Base-by-base conservation (phyloP, 2,888 invertebrate genomes). In the Shargacucullia verbasci region DNA sequence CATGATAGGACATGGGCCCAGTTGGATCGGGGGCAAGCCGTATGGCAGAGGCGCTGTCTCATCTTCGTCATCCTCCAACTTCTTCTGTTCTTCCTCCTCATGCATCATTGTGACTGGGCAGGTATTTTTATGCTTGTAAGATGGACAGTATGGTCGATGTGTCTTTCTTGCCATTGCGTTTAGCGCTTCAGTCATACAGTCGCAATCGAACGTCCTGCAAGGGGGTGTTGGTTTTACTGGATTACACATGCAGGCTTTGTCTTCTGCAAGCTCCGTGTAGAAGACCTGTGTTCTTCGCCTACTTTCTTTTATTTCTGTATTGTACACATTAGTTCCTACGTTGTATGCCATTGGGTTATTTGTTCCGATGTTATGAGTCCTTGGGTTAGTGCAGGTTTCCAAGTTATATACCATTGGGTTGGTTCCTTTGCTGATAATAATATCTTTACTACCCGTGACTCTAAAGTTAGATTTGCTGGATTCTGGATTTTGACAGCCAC, bases 1-100 rank as follows among this genome's bases (percentile, higher is more conserved):
- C 69, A 92, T 70, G 8, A 94, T 86, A 43, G 94, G 92, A 79
- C 94, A 94, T n/a, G 94, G 94, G 4, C 92, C 92, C 1, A 94
- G 85, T 45, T 85, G 78, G 41, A 94, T 87, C 0, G 92, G 93
- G 1, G 93, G 94, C 14, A 94, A 73, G 0, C 94, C 94, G 58
- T 93, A 94, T 1, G 94, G 94, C 34, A 93, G 72, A 29, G 90
- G 87, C 57, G 90, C 86, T 0, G 82, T 64, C 61, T 87, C 90
- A 39, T 92, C 91, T 73, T 90, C 91, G 1, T 90, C 90, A 1
- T 91, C 90, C 0, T 91, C 90, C 20, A 74, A 53, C 45, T 84
- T 83, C 60, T 87, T 86, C 27, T 73, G 77, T 13, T 86, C 87
- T 59, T 88, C 89, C 39, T 89, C 91, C 54, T 87, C 90, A 7